A percentile compares a stretch with the other conserved stretches of the same genome.
Evolutionary conservation across 2,113 vertebrate genomes (phyloP).

Genomic region (Silurus asotus): DNA sequence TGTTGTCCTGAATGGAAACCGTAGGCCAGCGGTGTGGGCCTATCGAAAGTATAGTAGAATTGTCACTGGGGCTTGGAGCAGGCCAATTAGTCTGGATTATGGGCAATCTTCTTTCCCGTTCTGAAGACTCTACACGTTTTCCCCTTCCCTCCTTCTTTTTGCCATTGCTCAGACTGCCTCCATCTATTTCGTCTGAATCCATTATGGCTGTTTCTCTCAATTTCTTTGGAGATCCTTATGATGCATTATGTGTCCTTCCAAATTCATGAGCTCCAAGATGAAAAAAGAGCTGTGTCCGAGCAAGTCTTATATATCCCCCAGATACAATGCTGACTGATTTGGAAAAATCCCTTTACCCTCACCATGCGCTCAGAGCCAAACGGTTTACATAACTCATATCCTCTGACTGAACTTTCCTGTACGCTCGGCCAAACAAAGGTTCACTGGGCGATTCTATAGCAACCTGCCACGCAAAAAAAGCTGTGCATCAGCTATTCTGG

Average conservation of each 20-base stretch:
- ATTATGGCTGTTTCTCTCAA: slow-evolving; percentile 63
- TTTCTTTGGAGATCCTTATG: slow-evolving; percentile 55
- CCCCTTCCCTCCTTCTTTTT: slow-evolving; percentile 74
- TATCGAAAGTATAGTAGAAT: slow-evolving; percentile 58
- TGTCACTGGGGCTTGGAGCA: slow-evolving; percentile 48
- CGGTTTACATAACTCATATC: slow-evolving; percentile 47
- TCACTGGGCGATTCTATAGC: slow-evolving; percentile 61
- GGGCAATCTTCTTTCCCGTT: slow-evolving; percentile 66
- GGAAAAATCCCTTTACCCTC: slow-evolving; percentile 66
- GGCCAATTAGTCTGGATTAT: slow-evolving; percentile 54
- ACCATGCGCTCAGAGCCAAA: slow-evolving; percentile 47
- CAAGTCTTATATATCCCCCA: slow-evolving; percentile 72
- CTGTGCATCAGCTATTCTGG: slow-evolving; percentile 64
- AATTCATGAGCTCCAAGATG: slow-evolving; percentile 58
- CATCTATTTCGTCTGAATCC: slow-evolving; percentile 79
- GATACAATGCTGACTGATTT: slow-evolving; percentile 67
- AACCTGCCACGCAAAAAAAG: slow-evolving; percentile 56
- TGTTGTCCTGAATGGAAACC: slow-evolving; percentile 12
- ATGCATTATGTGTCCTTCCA: slow-evolving; percentile 64
- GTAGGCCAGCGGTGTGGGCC: slow-evolving; percentile 44
- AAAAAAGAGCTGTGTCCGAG: slow-evolving; percentile 58
- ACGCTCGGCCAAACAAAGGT: slow-evolving; percentile 54
- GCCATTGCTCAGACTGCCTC: slow-evolving; percentile 73
- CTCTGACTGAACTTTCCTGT: slow-evolving; percentile 44
- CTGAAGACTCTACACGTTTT: slow-evolving; percentile 58